phyloP scores from a whole-genome alignment of 2,888 invertebrate genomes.

The Eristalis arbustorum region DNA sequence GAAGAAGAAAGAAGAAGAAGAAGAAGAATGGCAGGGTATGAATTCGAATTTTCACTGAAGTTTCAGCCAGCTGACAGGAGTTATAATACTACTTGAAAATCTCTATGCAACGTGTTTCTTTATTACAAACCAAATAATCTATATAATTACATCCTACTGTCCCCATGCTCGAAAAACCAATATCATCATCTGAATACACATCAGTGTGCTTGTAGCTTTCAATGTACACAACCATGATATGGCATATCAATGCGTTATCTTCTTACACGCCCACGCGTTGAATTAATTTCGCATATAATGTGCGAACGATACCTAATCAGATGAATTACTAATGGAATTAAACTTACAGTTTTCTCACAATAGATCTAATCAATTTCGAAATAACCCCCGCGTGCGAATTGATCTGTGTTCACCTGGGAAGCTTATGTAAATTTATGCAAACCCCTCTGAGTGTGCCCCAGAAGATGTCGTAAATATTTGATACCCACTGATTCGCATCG shows the following conservation, averaged over 20 bases:
- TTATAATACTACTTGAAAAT: too few relatives aligned
- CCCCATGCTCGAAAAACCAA: not conserved
- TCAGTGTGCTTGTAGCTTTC: too few relatives aligned
- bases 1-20: too few relatives aligned
- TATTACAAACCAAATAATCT: conserved; percentile 1
- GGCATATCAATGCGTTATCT: not conserved
- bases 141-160: conserved; percentile 22
- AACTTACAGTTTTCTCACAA: conserved; percentile 49
- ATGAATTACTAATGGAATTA: conserved; percentile 44
- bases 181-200: not conserved
- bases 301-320: conserved; percentile 28
- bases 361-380: conserved; percentile 30
- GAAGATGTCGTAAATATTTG: conserved; percentile 22
- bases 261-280: not conserved
- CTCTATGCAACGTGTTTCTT: not conserved
- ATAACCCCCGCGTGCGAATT: not conserved
- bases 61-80: not conserved
- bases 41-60: too few relatives aligned
- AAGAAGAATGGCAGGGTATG: too few relatives aligned
- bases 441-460: not conserved
- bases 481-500: conserved; percentile 14
- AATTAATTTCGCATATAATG: conserved; percentile 17
- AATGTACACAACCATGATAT: too few relatives aligned
- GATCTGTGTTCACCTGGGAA: not conserved
- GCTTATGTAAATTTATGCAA: conserved; percentile 10